Conservation (phyloP, 1,140 invertebrate species). For the Pseudobourletiella spinata region DNA sequence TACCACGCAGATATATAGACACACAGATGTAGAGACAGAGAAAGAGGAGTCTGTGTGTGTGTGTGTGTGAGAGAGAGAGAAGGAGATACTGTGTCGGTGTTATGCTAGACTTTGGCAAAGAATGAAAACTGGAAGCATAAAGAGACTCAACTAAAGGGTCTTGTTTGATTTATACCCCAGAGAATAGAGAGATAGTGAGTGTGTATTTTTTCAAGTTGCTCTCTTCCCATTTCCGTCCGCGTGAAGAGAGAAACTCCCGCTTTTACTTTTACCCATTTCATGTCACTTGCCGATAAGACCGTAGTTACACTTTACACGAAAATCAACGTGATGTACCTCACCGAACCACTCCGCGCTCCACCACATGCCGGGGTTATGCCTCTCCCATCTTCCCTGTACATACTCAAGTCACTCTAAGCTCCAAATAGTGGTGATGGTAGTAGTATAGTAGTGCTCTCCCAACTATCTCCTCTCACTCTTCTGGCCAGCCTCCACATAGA, state of each 20-base stretch:
- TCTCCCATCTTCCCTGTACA: no score
- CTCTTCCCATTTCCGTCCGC: conserved; percentile 35
- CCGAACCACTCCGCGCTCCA: not conserved
- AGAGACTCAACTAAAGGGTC: conserved; percentile 10
- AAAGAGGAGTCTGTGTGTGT: no score
- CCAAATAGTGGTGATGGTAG: no score
- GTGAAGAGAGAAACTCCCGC: conserved; percentile 19
- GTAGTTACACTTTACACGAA: not conserved
- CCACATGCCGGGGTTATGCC: no score
- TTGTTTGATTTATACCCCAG: conserved; percentile 33
- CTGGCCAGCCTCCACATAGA: no score
- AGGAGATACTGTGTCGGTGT: not conserved
- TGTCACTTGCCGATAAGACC: conserved; percentile 27
- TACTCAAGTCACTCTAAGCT: no score
- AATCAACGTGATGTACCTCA: not conserved
- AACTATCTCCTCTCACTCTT: no score
- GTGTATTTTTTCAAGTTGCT: conserved; percentile 21
- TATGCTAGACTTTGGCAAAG: conserved; percentile 2
- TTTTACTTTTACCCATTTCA: conserved; percentile 23
- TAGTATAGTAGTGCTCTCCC: no score
- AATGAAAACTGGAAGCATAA: conserved; percentile 14
- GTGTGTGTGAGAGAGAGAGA: not conserved
- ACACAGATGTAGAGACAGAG: no score
- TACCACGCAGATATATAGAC: no score
- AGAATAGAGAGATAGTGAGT: conserved; percentile 25